Conservation (phyloP, 2,797 vertebrate species). For the Neostethus bicornis region DNA sequence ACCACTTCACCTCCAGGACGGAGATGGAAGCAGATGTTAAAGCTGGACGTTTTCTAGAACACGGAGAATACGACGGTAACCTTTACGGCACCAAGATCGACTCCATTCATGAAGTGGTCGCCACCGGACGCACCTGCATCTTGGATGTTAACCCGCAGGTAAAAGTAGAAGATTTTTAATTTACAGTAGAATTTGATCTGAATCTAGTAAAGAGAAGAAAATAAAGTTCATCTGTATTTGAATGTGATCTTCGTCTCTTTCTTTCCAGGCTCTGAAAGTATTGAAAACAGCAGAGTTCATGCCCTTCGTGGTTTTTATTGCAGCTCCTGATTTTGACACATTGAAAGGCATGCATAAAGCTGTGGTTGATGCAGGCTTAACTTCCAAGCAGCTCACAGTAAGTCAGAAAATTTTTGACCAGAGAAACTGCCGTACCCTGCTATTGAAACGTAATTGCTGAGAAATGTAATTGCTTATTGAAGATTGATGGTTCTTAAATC, state of each 20-base stretch:
- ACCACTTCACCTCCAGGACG: conserved; percentile 89
- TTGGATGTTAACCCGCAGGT: conserved; percentile 98
- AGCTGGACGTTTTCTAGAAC: conserved; percentile 93
- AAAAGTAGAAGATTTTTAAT: not conserved
- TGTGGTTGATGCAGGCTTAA: conserved; percentile 94
- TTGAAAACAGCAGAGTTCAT: conserved; percentile 96
- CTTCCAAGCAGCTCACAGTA: conserved; percentile 95
- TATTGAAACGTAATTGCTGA: no score
- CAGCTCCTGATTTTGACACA: conserved; percentile 93
- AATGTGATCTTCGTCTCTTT: conserved; percentile 1
- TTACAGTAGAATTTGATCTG: not conserved
- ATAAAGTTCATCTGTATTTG: not conserved
- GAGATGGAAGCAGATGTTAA: conserved; percentile 97
- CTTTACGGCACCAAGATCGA: conserved; percentile 98
- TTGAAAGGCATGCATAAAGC: conserved; percentile 95
- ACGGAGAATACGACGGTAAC: conserved; percentile 97
- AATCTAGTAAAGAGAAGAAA: not conserved
- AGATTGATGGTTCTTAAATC: no score
- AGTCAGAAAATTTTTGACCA: conserved; percentile 49
- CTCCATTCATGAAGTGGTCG: conserved; percentile 94
- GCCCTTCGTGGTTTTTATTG: conserved; percentile 98
- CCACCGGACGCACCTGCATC: conserved; percentile 91
- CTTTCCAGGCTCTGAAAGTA: conserved; percentile 90
- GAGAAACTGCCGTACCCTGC: no score
- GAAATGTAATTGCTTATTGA: no score